Evolutionary conservation across 2,797 vertebrate species (phyloP).

Genomic region (Orestias chungarensis): DNA sequence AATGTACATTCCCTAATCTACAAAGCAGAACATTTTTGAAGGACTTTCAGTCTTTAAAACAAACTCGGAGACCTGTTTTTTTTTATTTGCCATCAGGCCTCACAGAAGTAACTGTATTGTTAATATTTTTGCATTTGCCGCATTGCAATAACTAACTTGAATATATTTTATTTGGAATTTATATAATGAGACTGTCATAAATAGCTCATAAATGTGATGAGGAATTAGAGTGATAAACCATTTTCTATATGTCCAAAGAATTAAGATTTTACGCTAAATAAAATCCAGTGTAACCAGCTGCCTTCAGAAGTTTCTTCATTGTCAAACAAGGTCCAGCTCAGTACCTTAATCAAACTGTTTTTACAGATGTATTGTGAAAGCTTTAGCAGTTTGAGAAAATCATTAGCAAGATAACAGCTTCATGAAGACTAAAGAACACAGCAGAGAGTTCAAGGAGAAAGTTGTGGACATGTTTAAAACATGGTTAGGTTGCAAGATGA

Average conservation of each 20-base stretch:
- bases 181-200: not conserved
- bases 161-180: not conserved
- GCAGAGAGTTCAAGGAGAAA: not conserved
- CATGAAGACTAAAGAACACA: not conserved
- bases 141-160: not conserved
- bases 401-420: not conserved
- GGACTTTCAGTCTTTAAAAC: not conserved
- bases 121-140: not conserved
- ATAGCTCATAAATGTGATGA: not conserved
- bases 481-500: not conserved
- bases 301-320: not conserved
- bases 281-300: not conserved
- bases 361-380: not conserved
- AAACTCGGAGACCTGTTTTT: not conserved
- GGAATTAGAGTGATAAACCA: not conserved
- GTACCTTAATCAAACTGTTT: not conserved
- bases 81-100: not conserved
- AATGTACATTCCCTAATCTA: slow-evolving; percentile 21
- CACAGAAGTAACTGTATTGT: not conserved
- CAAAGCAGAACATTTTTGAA: slow-evolving; percentile 7
- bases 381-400: not conserved
- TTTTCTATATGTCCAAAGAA: not conserved
- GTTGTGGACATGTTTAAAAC: not conserved
- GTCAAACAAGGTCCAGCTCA: not conserved
- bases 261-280: not conserved